phyloP scores from a whole-genome alignment of 2,888 invertebrate genomes.

The Malachius bipustulatus region DNA sequence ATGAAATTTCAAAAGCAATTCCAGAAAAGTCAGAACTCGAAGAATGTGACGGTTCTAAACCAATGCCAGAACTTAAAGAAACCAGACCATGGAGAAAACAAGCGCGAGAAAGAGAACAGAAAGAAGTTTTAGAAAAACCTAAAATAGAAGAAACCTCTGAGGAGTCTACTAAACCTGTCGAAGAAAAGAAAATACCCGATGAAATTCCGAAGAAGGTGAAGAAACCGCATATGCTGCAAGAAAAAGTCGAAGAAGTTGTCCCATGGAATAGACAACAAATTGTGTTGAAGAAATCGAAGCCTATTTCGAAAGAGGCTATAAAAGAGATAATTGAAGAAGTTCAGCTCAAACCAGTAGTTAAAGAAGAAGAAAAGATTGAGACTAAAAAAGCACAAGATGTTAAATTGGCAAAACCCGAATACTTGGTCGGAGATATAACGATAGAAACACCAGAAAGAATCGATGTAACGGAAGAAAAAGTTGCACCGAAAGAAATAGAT shows the following conservation, averaged over 20 bases:
- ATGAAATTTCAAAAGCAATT: no score
- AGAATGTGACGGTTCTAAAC: no score
- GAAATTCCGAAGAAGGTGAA: constrained; percentile 26
- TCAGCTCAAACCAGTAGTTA: constrained; percentile 38
- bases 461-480: constrained; percentile 7
- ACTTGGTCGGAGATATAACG: not conserved
- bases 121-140: constrained; percentile 7
- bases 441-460: constrained; percentile 5
- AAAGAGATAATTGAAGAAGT: constrained; percentile 40
- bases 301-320: constrained; percentile 40
- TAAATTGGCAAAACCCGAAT: constrained; percentile 4
- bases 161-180: constrained; percentile 20
- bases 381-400: constrained; percentile 22
- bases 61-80: no score
- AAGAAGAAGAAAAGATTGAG: constrained; percentile 26
- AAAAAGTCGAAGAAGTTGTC: constrained; percentile 21
- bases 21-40: constrained; percentile 28
- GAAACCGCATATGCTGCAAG: constrained; percentile 36
- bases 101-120: constrained; percentile 6
- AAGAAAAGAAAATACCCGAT: constrained; percentile 17
- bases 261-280: constrained; percentile 56
- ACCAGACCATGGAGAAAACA: constrained; percentile 13
- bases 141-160: constrained; percentile 13
- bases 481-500: constrained; percentile 1
- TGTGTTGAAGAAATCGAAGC: constrained; percentile 36